Base-by-base conservation (phyloP, 2,113 vertebrate species). In the Sarotherodon lohbergeri region DNA sequence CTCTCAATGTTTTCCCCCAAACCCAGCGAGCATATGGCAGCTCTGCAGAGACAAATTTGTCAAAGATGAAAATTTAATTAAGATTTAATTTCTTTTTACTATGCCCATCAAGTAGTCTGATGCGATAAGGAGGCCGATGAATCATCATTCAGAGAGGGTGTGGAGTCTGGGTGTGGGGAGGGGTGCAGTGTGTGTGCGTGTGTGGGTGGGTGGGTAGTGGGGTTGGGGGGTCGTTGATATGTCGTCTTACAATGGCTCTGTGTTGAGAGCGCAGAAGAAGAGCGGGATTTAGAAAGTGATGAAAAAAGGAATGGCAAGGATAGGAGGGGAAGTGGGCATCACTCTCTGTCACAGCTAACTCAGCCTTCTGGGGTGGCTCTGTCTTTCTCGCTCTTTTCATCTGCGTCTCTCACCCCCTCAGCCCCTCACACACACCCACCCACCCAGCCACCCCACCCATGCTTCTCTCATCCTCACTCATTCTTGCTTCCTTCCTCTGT, bases 61-160 rank as follows among this genome's bases (percentile, higher is more conserved):
- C 90, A 91, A 91, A 95, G 91, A 92, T 91, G 92, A 92, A 94
- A 94, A 91, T 92, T 85, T 94, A 93, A 93, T 96, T 94, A 95
- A 91, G 93, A 94, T 95, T 95, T 95, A 95, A 96, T 95, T 93
- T 93, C 68, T 93, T 93, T 94, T 94, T 91, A 94, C 90, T 88
- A 84, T 91, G 88, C 92, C 91, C 92, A 95, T 94, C 94, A 93
- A 93, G 93, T 93, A 86, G 82, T 91, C 91, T 88, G 90, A 94
- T 86, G 82, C 16, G 90, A 91, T 94, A 93, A 93, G 88, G 85
- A 92, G 91, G 85, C 91, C 84, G 85, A 95, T 95, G 93, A 93
- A 95, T 96, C 93, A 95, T 91, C 87, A 82, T 89, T n/a, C 41
- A 39, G 57, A 10, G 46, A 56, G 71, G 71, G 56, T 29, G 48